phyloP scores from a whole-genome alignment of 1,140 invertebrate species.

The Odontomachus brunneus region DNA sequence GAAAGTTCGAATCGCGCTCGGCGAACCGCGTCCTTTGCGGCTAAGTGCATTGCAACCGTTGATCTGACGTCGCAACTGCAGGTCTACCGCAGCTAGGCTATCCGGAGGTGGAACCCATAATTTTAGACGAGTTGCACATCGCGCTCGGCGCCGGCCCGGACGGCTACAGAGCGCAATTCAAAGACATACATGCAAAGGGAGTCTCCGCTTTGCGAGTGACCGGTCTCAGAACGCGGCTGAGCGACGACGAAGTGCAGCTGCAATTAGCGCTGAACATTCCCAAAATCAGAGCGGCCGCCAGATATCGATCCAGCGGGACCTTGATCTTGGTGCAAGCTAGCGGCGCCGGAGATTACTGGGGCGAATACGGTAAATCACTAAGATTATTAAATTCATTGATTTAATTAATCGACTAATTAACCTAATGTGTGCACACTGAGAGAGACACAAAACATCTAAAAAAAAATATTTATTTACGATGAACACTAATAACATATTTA shows the following conservation, averaged over 20 bases:
- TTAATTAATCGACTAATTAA: too few species aligned
- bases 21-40: not conserved
- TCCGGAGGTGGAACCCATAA: slow-evolving; percentile 89
- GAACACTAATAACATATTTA: too few species aligned
- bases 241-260: slow-evolving; percentile 89
- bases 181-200: slow-evolving; percentile 91
- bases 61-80: slow-evolving; percentile 53
- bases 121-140: slow-evolving; percentile 93
- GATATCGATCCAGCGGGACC: slow-evolving; percentile 91
- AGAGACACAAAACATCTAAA: too few species aligned
- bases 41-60: not conserved
- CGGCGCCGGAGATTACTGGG: slow-evolving; percentile 94
- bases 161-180: slow-evolving; percentile 92
- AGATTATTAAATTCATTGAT: too few species aligned
- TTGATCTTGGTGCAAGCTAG: slow-evolving; percentile 92
- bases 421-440: too few species aligned
- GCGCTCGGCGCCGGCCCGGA: slow-evolving; percentile 91
- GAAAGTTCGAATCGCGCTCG: not conserved
- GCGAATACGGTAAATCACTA: slow-evolving; percentile 91
- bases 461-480: too few species aligned
- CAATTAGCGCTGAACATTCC: slow-evolving; percentile 92
- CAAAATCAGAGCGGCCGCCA: slow-evolving; percentile 90
- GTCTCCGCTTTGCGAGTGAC: slow-evolving; percentile 92
- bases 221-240: slow-evolving; percentile 87
- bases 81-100: slow-evolving; percentile 82